Percentiles rank a stretch among this genome's conserved stretches.
Conservation (phyloP, 2,797 vertebrate genomes). For the Menidia menidia region DNA sequence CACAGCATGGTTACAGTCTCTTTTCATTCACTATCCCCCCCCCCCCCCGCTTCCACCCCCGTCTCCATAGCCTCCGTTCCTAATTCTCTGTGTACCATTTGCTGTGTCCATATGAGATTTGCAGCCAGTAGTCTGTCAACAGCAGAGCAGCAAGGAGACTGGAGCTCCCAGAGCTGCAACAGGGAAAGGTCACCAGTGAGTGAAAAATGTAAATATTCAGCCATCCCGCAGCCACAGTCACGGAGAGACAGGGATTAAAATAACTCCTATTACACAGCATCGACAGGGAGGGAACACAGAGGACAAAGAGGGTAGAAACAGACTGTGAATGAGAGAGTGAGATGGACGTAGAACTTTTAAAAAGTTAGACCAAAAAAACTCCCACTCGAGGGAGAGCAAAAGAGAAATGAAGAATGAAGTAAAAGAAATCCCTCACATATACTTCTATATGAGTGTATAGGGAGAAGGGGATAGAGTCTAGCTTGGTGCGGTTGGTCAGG, state of each 20-base stretch:
- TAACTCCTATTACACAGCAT: constrained; percentile 77
- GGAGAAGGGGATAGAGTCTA: constrained; percentile 43
- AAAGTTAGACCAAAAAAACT: constrained; percentile 64
- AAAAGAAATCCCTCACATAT: constrained; percentile 3
- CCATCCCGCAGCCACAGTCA: constrained; percentile 73
- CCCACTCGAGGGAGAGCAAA: constrained; percentile 34
- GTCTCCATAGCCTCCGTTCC: constrained; percentile 25
- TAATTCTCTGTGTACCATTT: constrained; percentile 71
- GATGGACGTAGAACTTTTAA: constrained; percentile 71
- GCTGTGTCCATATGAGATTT: constrained; percentile 80
- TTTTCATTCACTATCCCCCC: constrained; percentile 19
- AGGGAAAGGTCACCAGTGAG: constrained; percentile 77
- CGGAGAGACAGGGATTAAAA: constrained; percentile 77
- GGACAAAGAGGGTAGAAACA: constrained; percentile 67
- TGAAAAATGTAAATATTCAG: constrained; percentile 84
- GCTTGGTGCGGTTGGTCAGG: constrained; percentile 30
- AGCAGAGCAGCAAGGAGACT: constrained; percentile 73
- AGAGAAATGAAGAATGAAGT: constrained; percentile 52
- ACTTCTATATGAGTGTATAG: constrained; percentile 15
- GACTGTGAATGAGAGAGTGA: constrained; percentile 61
- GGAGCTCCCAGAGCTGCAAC: constrained; percentile 77
- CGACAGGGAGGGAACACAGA: constrained; percentile 69
- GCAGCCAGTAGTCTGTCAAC: constrained; percentile 78
- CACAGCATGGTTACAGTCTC: constrained; percentile 31
- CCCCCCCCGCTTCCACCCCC: constrained; percentile 50